phyloP scores from a whole-genome alignment of 2,113 vertebrate species.

The Eretmodus cyanostictus region DNA sequence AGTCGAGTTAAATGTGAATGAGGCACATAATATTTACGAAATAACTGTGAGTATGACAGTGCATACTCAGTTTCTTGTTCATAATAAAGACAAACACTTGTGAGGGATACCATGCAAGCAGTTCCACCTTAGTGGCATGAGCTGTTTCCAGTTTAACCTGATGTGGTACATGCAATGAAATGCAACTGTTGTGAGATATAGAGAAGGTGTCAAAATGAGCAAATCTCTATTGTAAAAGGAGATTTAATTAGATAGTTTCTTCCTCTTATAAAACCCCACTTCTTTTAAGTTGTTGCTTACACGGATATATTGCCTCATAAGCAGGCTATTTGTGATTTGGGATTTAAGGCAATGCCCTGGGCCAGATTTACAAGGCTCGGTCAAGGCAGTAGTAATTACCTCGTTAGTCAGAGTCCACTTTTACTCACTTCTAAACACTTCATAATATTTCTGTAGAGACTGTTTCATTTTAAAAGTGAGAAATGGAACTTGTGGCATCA shows the following conservation, averaged over 20 bases:
- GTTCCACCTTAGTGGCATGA: background rate
- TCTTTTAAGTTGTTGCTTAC: background rate
- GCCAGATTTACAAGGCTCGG: background rate
- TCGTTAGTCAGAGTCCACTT: background rate
- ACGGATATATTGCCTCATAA: background rate
- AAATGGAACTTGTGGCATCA: background rate
- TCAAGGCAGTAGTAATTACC: background rate
- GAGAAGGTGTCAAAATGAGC: background rate
- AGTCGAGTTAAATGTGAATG: background rate
- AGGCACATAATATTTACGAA: background rate
- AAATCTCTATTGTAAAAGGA: background rate
- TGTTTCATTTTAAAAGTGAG: background rate
- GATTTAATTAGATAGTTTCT: background rate
- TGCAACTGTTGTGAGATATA: background rate
- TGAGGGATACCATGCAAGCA: background rate
- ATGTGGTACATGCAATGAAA: background rate
- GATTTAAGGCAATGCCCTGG: background rate
- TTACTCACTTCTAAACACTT: background rate
- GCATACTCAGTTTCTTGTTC: background rate
- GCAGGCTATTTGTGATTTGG: background rate
- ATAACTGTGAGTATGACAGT: background rate
- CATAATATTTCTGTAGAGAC: background rate
- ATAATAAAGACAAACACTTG: background rate
- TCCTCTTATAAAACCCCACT: background rate
- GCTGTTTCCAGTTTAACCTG: background rate